A percentile compares a stretch with the other conserved stretches of the same genome.
Evolutionary conservation across 2,888 invertebrate species (phyloP).

Genomic region (Choristoneura rosaceana): DNA sequence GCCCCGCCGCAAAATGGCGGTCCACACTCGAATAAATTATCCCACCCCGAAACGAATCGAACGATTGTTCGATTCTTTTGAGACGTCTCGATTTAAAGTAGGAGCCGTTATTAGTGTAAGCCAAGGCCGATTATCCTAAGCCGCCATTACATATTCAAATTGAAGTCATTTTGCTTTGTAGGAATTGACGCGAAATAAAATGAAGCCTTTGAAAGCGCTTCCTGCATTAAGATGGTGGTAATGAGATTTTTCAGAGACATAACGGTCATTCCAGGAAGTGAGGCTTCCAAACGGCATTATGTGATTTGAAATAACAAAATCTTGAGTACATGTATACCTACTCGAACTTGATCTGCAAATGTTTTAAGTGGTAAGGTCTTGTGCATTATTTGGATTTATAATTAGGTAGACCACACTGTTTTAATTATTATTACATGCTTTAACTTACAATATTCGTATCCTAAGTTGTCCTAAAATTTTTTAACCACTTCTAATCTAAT

Average conservation of each 20-base stretch:
- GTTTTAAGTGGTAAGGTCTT: too few relatives aligned
- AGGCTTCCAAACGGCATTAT: constrained; percentile 20
- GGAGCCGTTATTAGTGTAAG: constrained; percentile 84
- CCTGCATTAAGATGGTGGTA: constrained; percentile 66
- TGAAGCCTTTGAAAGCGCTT: constrained; percentile 76
- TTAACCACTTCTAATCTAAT: too few relatives aligned
- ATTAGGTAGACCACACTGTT: too few relatives aligned
- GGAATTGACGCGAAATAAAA: constrained; percentile 85
- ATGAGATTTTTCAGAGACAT: constrained; percentile 66
- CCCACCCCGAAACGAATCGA: constrained; percentile 76
- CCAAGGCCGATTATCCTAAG: constrained; percentile 84
- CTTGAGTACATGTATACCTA: not conserved
- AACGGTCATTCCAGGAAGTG: constrained; percentile 48
- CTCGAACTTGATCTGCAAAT: too few relatives aligned
- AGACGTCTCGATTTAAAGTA: constrained; percentile 80
- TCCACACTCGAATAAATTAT: constrained; percentile 85
- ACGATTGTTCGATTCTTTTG: constrained; percentile 85
- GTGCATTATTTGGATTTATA: not conserved
- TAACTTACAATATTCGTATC: not conserved
- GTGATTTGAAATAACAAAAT: constrained; percentile 14
- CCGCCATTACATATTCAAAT: constrained; percentile 85
- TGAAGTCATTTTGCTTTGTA: constrained; percentile 83
- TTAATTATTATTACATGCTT: too few relatives aligned
- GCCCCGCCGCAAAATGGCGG: constrained; percentile 83
- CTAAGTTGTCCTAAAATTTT: too few relatives aligned